phyloP scores from a whole-genome alignment of 2,113 vertebrate genomes.

The Lagopus muta region DNA sequence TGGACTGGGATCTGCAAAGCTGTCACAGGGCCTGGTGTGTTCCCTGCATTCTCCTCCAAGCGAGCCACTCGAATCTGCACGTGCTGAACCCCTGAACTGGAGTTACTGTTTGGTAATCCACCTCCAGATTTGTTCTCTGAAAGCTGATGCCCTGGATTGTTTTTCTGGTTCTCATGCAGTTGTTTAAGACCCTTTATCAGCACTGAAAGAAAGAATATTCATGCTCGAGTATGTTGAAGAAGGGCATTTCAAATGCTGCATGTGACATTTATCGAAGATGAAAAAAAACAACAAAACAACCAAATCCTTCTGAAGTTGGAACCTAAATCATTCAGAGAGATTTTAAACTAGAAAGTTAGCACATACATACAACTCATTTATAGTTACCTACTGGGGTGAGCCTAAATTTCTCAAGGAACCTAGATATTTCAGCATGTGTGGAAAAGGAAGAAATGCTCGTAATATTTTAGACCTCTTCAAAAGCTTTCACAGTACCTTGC shows the following conservation, averaged over 20 bases:
- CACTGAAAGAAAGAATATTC: conserved; percentile 82
- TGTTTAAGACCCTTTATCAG: conserved; percentile 96
- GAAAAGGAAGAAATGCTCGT: neutral
- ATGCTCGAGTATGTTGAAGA: conserved; percentile 46
- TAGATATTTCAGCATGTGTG: neutral
- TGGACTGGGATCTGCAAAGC: conserved; percentile 97
- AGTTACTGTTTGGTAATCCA: conserved; percentile 76
- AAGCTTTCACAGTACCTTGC: neutral
- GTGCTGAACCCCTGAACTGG: conserved; percentile 82
- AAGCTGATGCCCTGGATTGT: conserved; percentile 76
- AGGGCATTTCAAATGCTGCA: conserved; percentile 53
- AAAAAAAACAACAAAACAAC: neutral
- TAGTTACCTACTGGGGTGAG: neutral
- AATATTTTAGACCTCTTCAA: neutral
- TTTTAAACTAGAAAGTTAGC: neutral
- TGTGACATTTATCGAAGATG: neutral
- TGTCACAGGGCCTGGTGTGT: conserved; percentile 82
- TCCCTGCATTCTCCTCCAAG: conserved; percentile 83
- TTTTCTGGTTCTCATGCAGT: conserved; percentile 87
- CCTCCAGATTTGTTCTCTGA: conserved; percentile 80
- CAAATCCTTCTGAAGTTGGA: neutral
- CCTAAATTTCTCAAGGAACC: neutral
- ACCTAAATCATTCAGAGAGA: neutral
- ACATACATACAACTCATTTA: neutral
- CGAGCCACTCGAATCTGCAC: conserved; percentile 91